A percentile compares a stretch with the other conserved stretches of the same genome.
Evolutionary conservation across 2,888 invertebrate species (phyloP).

Genomic region (Habroteleia sp.): DNA sequence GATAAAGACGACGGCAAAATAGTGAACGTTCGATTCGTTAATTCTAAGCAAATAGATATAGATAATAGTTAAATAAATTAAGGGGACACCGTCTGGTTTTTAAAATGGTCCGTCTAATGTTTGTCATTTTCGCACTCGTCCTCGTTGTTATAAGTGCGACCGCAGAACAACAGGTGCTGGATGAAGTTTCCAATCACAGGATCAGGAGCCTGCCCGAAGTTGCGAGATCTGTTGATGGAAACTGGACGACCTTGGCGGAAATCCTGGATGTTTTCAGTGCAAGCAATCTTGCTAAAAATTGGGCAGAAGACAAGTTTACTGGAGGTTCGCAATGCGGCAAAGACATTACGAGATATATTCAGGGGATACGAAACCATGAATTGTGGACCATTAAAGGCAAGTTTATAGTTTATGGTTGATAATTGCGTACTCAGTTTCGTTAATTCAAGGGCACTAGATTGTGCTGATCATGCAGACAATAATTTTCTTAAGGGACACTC

Average conservation of each 20-base stretch:
- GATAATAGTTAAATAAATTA: too few species aligned
- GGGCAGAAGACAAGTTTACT: constrained; percentile 80
- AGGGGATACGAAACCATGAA: constrained; percentile 74
- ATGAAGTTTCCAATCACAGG: constrained; percentile 63
- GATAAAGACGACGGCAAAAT: background rate
- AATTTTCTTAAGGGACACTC: too few species aligned
- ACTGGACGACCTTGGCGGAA: constrained; percentile 76
- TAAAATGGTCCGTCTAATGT: constrained; percentile 2
- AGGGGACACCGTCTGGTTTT: background rate
- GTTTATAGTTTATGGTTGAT: background rate
- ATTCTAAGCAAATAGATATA: background rate
- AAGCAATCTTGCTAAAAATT: constrained; percentile 80
- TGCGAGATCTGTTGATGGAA: constrained; percentile 41
- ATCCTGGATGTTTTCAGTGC: constrained; percentile 75
- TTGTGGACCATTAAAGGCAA: constrained; percentile 79
- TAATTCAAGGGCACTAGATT: too few species aligned
- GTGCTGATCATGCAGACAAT: too few species aligned
- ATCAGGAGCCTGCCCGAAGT: constrained; percentile 69
- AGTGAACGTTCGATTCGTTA: background rate
- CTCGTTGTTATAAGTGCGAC: constrained; percentile 12
- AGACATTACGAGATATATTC: constrained; percentile 75
- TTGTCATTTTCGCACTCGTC: constrained; percentile 13
- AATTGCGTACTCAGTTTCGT: too few species aligned
- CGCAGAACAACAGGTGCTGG: constrained; percentile 19
- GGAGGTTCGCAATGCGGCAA: constrained; percentile 72